Evolutionary conservation across 2,888 invertebrate species (phyloP).

Genomic region (Lobophora halterata): DNA sequence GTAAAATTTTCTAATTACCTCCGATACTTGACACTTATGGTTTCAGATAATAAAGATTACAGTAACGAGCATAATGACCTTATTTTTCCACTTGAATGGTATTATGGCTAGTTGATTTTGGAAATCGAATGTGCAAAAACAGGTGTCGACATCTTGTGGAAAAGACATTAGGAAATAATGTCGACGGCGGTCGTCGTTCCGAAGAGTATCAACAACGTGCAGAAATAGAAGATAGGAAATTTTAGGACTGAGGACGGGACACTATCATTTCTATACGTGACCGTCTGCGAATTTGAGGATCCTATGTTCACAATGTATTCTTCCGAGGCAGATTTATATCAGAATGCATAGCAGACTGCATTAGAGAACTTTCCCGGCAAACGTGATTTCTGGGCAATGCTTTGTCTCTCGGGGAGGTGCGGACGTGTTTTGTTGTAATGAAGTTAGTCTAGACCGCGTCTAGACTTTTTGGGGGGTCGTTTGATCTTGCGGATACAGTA

Average conservation of each 20-base stretch:
- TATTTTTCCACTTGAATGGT: conserved; percentile 40
- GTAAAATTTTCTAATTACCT: conserved; percentile 47
- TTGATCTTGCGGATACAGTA: conserved; percentile 35
- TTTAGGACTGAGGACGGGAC: conserved; percentile 9
- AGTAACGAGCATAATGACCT: conserved; percentile 40
- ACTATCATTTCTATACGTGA: conserved; percentile 18
- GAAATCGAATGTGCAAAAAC: conserved; percentile 36
- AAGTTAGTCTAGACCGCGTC: conserved; percentile 69
- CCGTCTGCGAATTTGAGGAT: conserved; percentile 14
- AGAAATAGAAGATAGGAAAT: conserved; percentile 3
- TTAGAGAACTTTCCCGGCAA: conserved; percentile 12
- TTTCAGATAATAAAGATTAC: conserved; percentile 40
- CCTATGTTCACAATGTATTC: conserved; percentile 16
- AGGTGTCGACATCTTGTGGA: neutral
- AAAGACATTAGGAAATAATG: neutral
- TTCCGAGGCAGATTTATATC: conserved; percentile 21
- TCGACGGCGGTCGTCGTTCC: neutral
- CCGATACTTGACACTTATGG: conserved; percentile 42
- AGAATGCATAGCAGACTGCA: conserved; percentile 18
- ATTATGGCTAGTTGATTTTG: conserved; percentile 38
- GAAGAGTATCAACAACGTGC: neutral
- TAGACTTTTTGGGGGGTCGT: conserved; percentile 50
- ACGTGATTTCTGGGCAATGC: conserved; percentile 7
- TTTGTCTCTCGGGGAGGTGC: conserved; percentile 5
- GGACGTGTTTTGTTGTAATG: conserved; percentile 41